These are phyloP conservation scores for Pangasius larnaudii DNA, from an alignment of 2,797 vertebrate species.

Conservation along the genomic window DNA sequence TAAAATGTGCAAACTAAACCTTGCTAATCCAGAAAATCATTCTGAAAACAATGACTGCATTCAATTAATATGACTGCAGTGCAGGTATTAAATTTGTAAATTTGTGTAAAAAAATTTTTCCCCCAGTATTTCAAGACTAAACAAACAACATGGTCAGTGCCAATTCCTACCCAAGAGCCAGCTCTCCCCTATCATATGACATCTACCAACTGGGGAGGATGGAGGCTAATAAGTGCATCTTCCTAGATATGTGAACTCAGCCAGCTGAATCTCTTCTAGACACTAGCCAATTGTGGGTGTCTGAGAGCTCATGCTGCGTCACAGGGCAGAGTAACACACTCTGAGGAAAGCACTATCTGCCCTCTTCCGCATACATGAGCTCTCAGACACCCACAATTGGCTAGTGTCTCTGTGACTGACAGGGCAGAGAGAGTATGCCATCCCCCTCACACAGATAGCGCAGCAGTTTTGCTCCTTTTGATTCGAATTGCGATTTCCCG, in stretches of 20 bases:
- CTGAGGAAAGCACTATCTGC: neutral
- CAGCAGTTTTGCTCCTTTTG: neutral
- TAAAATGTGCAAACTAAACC: too few species aligned
- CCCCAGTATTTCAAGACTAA: too few species aligned
- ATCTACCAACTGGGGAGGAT: neutral
- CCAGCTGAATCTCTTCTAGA: neutral
- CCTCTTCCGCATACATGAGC: neutral
- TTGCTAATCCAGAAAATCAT: too few species aligned
- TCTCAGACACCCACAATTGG: neutral
- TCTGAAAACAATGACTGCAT: too few species aligned
- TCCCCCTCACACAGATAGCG: neutral
- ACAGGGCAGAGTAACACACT: neutral
- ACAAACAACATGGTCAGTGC: too few species aligned
- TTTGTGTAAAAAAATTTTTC: neutral
- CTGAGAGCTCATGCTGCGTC: too few species aligned
- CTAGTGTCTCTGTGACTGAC: neutral
- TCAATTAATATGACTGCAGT: too few species aligned
- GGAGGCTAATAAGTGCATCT: too few species aligned
- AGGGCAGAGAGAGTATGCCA: neutral
- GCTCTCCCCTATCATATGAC: too few species aligned
- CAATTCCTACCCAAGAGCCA: neutral
- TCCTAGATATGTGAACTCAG: neutral
- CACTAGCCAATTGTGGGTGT: too few species aligned
- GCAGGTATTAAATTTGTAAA: too few species aligned
- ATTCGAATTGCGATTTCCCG: neutral